Conservation (phyloP, 2,113 vertebrate species). For the Proteles cristata region DNA sequence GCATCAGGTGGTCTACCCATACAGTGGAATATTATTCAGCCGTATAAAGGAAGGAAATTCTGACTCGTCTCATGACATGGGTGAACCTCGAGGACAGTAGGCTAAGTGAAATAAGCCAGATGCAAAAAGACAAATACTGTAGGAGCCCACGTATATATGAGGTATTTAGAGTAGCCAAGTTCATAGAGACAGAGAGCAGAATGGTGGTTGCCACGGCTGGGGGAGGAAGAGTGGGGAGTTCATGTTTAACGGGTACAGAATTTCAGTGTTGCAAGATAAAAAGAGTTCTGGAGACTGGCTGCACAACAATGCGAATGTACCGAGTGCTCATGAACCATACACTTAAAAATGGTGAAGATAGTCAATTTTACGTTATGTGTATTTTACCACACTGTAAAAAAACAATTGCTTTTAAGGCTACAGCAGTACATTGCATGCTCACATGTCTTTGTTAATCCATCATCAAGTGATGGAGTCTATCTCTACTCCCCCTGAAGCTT, state of each 20-base stretch:
- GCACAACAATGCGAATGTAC: not conserved
- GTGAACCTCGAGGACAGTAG: not conserved
- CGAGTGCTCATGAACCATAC: not conserved
- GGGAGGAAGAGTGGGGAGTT: not conserved
- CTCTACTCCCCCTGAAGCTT: constrained; percentile 3
- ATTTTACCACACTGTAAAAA: not conserved
- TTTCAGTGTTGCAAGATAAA: constrained; percentile 40
- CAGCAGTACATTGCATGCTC: not conserved
- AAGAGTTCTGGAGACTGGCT: not conserved
- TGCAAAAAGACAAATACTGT: not conserved
- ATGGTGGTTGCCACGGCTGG: not conserved
- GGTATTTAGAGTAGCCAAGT: not conserved
- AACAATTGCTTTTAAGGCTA: not conserved
- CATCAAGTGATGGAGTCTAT: not conserved
- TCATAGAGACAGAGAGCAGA: not conserved
- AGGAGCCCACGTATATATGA: not conserved
- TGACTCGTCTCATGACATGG: not conserved
- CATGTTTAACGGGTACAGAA: not conserved
- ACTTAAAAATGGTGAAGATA: constrained; percentile 19
- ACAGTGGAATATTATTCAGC: not conserved
- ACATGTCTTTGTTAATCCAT: not conserved
- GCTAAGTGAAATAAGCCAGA: constrained; percentile 16
- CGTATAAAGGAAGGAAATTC: not conserved
- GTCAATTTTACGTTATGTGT: not conserved
- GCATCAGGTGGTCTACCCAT: not conserved